Evolutionary conservation across 2,797 vertebrate species (phyloP), one percentile per base, ranked within the genome.

Genomic region (Platalea minor): DNA sequence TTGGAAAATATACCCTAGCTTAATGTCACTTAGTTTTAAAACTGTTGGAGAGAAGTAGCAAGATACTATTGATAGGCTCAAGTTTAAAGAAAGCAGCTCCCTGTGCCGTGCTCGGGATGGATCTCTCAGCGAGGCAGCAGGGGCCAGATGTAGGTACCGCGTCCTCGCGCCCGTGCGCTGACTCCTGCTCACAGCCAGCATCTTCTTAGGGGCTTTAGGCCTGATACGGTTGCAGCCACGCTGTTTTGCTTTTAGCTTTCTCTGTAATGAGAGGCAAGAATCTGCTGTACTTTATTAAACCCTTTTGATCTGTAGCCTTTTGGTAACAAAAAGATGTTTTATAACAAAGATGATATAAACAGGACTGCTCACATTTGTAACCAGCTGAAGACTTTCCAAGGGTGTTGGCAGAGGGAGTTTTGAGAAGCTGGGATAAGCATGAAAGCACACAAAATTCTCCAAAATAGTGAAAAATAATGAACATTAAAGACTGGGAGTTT

Each of bases 121-220:
- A 8, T 13, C 45, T 54, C 24, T 10, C 3, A 4, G 53, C 7
- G 25, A 6, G 46, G 82, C 68, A 67, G 63, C 43, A 4, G 33
- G 31, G 43, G 48, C 43, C 0, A 8, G 87, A 21, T 51, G 64
- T 28, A 0, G 0, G 41, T 8, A 16, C 46, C 1, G 1, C 7
- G 37, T n/a, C 72, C 67, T 65, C 16, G 2, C 2, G 24, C 19
- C 39, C 41, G 4, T 8, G 39, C 31, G 0, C 39, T 2, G 23
- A 4, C 54, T 75, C 26, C 74, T 64, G 59, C 81, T 70, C 63
- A 3, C 41, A 37, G 20, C 50, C 92, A n/a, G 18, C 5, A 1
- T 12, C 69, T 48, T 31, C 17, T 6, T 3, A 5, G 39, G 28
- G 33, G 18, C 56, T 76, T 35, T 3, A 15, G 60, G 14, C 17